Conservation (phyloP, 2,113 vertebrate genomes). For the Pristiophorus japonicus region DNA sequence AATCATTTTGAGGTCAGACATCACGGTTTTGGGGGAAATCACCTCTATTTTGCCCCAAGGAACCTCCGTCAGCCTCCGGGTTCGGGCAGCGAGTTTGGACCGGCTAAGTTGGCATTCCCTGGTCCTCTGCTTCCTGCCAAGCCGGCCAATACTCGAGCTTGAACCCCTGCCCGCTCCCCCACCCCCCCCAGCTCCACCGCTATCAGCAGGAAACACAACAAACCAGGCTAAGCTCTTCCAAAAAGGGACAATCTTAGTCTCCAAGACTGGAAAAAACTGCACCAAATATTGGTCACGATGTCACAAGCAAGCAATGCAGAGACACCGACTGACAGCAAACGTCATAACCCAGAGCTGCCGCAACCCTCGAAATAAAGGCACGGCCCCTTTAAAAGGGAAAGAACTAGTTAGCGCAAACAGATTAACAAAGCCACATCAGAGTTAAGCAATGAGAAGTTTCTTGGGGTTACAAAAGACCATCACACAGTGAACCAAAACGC, state of each 20-base stretch:
- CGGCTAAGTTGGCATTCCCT: too few species aligned
- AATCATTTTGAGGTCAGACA: not conserved
- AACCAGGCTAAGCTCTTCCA: not conserved
- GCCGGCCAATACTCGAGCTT: not conserved
- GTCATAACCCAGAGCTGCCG: not conserved
- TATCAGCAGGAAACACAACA: not conserved
- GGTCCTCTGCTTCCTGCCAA: not conserved
- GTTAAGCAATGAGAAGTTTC: not conserved
- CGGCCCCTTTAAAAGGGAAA: not conserved
- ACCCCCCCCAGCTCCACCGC: not conserved
- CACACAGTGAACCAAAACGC: not conserved
- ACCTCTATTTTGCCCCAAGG: not conserved
- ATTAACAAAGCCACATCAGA: not conserved
- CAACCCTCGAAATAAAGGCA: not conserved
- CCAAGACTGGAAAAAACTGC: not conserved
- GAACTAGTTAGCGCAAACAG: not conserved
- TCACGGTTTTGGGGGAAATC: not conserved
- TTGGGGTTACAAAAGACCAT: not conserved
- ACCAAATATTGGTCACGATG: not conserved
- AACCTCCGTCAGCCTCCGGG: not conserved
- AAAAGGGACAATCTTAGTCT: not conserved
- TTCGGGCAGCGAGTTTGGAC: not conserved
- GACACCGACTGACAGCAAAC: not conserved
- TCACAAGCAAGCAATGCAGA: not conserved
- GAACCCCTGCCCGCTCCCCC: too few species aligned